Evolutionary conservation across 2,113 vertebrate genomes (phyloP), one percentile per base, ranked within the genome.

Genomic region (Stegostoma tigrinum): DNA sequence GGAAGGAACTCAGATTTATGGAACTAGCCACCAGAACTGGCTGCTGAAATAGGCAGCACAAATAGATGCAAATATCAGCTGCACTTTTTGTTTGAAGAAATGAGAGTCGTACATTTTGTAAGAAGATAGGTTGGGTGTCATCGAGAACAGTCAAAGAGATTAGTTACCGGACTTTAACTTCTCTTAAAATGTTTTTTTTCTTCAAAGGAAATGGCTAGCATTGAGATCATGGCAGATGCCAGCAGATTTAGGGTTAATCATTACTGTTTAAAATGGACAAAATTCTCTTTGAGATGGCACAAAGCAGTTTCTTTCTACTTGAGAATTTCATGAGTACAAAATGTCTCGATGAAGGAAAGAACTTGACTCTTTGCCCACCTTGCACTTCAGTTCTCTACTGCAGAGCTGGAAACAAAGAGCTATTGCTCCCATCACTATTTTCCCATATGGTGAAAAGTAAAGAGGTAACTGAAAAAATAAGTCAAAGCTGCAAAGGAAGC

Each of bases 271-370:
- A n/a, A 91, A 93, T 66, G 61, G 61, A 61, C 61, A 93, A 34
- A 64, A 12, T 93, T 90, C 30, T 27, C 61, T 64, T 67, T n/a
- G 66, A 34, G 38, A 93, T 93, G 89, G 89, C 34, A 91, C 55
- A 93, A 93, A 38, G 89, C 89, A 91, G 55, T 17, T 64, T 91
- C 89, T 91, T 91, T 66, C 61, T 93, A 34, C 38, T 93, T n/a
- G 52, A 67, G 67, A 70, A 72, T 95, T 95, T 95, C 67, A 95
- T 14, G 66, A 95, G 94, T 52, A 95, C 94, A 95, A 48, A 72
- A 95, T 95, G 94, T 95, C 67, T 72, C 45, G 2, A 52, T 75
- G 70, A 48, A 70, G 6, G 42, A 34, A 52, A 64, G 61, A 52
- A 70, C 2, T 95, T 95, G 94, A 95, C 27, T 95, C 12, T 27